These are phyloP conservation scores for Umimayanthus kanabou DNA, from an alignment of 92 coral and sea anemone genomes.

Conservation along the genomic window DNA sequence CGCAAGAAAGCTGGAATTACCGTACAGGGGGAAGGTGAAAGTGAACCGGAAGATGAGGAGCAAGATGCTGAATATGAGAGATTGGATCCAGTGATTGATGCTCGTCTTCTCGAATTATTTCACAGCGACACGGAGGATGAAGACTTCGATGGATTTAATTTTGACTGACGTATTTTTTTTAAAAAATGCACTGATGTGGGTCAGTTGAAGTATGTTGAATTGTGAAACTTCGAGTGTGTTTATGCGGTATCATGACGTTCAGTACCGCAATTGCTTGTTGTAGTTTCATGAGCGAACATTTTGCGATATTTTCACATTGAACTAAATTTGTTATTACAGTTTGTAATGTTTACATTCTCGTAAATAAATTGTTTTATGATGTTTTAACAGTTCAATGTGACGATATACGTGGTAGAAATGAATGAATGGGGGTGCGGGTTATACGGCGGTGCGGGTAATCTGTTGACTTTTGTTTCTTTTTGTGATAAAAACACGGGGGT, in stretches of 20 bases:
- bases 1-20: conserved; percentile 54
- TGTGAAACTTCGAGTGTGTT: neutral
- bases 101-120: neutral
- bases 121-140: neutral
- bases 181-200: neutral
- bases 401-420: too few relatives aligned
- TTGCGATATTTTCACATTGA: neutral
- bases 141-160: neutral
- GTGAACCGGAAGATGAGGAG: conserved; percentile 29
- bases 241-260: neutral
- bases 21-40: neutral
- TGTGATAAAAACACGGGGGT: too few relatives aligned
- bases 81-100: neutral
- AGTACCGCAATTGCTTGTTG: too few relatives aligned
- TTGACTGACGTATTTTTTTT: neutral
- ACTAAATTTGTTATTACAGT: too few relatives aligned
- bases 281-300: neutral
- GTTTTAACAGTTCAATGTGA: too few relatives aligned
- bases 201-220: neutral
- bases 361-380: too few relatives aligned
- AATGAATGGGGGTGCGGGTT: too few relatives aligned
- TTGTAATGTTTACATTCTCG: too few relatives aligned
- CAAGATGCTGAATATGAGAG: neutral
- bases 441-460: too few relatives aligned
- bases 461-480: too few relatives aligned